Evolutionary conservation across 2,888 invertebrate species (phyloP), one percentile per base, ranked within the genome.

Genomic region (Megaustenia siamemsis): DNA sequence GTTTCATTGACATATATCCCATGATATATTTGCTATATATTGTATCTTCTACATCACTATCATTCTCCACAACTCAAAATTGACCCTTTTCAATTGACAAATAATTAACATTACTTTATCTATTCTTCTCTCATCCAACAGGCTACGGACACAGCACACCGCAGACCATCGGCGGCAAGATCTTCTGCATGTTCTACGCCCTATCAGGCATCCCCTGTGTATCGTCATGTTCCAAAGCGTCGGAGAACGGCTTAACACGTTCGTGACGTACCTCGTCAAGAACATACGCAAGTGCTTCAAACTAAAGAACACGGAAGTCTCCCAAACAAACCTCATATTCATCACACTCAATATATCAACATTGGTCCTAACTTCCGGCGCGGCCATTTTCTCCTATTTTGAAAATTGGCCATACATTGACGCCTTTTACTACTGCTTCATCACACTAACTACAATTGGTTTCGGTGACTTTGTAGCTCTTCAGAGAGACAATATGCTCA

Each of bases 391-490:
- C 94, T 97, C 97, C 0, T 95, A 96, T 77, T 98, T 98, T 93
- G 99, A 99, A 94, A 97, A 97, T 24, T 99, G 99, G 99, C 97
- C 96, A 89, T 99, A 99, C 94, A 91, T 95, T 68, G 94, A 95
- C 86, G 97, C 98, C 92, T 98, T 99, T 93, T 99, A 99, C 94
- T 99, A 99, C 94, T 99, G 99, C 93, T 99, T 99, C 94, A 99
- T 99, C 28, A 99, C 99, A 0, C 95, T 99, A 60, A 99, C 98
- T 4, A 99, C 99, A 6, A 99, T 99, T 89, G 95, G 99, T 89
- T 99, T 99, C 95, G 99, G 99, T 86, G 99, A 99, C 95, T 99
- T 98, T 97, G 99, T 99, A 88, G 99, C 99, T 49, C 95, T 99
- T 83, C 95, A 98, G 96, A 98, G 99, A 92, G 97, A 99, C 93